Base-by-base conservation (phyloP, 2,113 vertebrate genomes). In the Oryzias javanicus region DNA sequence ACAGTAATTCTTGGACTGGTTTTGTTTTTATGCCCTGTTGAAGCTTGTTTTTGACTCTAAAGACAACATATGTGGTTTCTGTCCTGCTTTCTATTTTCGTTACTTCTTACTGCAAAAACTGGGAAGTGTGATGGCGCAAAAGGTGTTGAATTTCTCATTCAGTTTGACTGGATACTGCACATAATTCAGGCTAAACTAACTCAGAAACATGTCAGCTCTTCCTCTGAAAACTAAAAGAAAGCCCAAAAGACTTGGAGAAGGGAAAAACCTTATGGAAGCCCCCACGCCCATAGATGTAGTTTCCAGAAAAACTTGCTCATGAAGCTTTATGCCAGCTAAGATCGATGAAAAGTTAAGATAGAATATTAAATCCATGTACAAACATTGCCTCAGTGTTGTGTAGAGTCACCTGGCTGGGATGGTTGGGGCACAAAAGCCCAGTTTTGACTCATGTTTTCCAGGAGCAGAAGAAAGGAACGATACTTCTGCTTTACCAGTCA, bases 391-490 rank as follows among this genome's bases (percentile, higher is more conserved):
- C 35, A 55, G 57, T 61, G 20, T 29, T 62, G 40, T 48, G 58
- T 44, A 68, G 49, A 83, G 74, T 79, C 72, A 64, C 66, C 60
- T 69, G 57, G 65, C 29, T 14, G 42, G 44, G 22, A 55, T 4
- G 2, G 42, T 44, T 25, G 58, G 59, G 64, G 25, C 59, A 49
- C 19, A 15, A 15, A 59, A 20, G 13, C 25, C 15, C 45, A 44
- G 42, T 44, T 61, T 72, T 87, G 85, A 89, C 76, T 89, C 85
- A 86, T 76, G n/a, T 47, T 10, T 59, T 17, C 61, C 67, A 40
- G 12, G 2, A 48, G 5, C 15, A 46, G 42, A 55, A 73, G 51
- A 60, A 62, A 64, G 19, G 56, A 58, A 49, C 42, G 46, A 42
- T 49, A 72, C 74, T 77, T 80, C 66, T 65, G 50, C 64, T 77